Evolutionary conservation across 2,113 vertebrate species (phyloP), one percentile per base, ranked within the genome.

Genomic region (Daphoenositta chrysoptera): DNA sequence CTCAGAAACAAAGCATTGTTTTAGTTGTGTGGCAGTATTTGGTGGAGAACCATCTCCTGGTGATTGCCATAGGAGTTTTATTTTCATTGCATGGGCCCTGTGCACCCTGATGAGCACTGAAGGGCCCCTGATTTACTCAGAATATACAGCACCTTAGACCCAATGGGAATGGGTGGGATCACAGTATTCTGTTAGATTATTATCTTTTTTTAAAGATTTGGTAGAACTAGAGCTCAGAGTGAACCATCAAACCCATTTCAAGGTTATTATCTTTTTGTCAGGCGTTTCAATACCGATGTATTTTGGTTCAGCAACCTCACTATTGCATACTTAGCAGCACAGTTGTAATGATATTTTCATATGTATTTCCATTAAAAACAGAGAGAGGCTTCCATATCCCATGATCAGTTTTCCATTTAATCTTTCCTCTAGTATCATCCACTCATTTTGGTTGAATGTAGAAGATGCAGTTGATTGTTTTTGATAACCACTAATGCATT

Each of bases 401-500:
- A 44, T 56, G 54, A 65, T 76, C 60, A 63, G 33, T 85, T 94
- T 91, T 91, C 70, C 27, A 19, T 82, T 73, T 90, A 82, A 76
- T 88, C 71, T 90, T 80, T 78, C 47, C 30, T 54, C 45, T 57
- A 60, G 33, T 80, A 54, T 80, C 63, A 82, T 58, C 81, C 51
- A 72, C 73, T 42, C 9, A 6, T 64, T 91, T 80, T 77, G 64
- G 60, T 51, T 70, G 42, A 87, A 81, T 53, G 56, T 88, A 44
- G 79, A 94, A 88, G 60, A 78, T 45, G 56, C 39, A 50, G 50
- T 37, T 87, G 82, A 89, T 94, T 94, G 72, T 15, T 92, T 95
- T 81, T 96, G 85, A 81, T 95, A 88, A 85, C 44, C 76, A 63
- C 75, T 95, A 83, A 80, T 60, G 50, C 24, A 40, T 90, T 85